Base-by-base conservation (phyloP, 2,888 invertebrate genomes). In the Lymantria monacha region DNA sequence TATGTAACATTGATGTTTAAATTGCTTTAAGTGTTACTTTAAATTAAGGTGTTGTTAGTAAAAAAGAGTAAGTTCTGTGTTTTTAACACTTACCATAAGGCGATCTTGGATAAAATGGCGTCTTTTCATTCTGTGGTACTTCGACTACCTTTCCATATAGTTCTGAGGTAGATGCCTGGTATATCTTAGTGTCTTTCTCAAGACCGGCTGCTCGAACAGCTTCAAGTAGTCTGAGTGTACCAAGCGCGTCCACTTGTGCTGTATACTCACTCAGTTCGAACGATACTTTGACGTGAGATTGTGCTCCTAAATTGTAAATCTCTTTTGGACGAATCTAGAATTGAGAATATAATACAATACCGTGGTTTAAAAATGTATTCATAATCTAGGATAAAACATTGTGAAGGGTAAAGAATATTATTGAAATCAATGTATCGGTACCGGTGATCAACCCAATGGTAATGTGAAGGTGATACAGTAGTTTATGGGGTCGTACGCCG, bases 261-360 rank as follows among this genome's bases (percentile, higher is more conserved):
- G 99, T 99, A 76, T 99, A 99, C 87, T 99, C 99, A 72, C 98
- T 98, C 56, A 99, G 91, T 77, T 99, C 99, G 80, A 99, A 99
- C 0, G 99, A 99, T 37, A 99, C 98, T 91, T 99, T 99, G 1
- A 99, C 99, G 86, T 99, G 99, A 65, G 99, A 99, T 81, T 99
- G 99, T 0, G 99, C 99, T 0, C 98, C 99, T 59, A 99, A 92
- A 91, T 99, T 99, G 83, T 99, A 99, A 63, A 99, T 97, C 90
- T 99, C 99, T 37, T 94, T 94, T 0, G 99, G 99, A 69, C 87
- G 93, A 79, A 76, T 92, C 93, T 92, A 69, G 1, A 67, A 73
- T 33, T 9, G 5, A 33, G 33, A 8, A 33, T 33, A 10, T 3
- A 33, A 33, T 43, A 45, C 30, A 56, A 48, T 10, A 10, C 9